Evolutionary conservation across 2,888 invertebrate species (phyloP), one percentile per base, ranked within the genome.

Genomic region (Smittia sp.): DNA sequence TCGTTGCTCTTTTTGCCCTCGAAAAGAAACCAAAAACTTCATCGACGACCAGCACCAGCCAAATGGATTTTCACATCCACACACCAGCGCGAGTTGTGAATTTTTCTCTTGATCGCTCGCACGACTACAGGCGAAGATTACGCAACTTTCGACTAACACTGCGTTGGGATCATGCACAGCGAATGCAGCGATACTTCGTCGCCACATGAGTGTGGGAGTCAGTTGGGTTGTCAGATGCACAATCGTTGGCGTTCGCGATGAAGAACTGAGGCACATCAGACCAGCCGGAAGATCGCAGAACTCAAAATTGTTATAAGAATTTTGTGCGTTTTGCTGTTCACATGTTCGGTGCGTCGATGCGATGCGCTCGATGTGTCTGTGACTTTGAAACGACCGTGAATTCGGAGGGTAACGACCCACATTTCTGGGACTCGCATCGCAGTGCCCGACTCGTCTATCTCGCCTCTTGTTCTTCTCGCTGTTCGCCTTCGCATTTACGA

Each of bases 361-460:
- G 46, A 46, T 46, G 46, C 46, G 46, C 52, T 54, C 15, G 15
- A 25, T 69, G 69, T 69, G 69, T 68, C 68, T 68, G 54, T 77
- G 77, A 78, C 77, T 77, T 78, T 75, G 77, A 77, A 77, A 76
- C 77, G 78, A 78, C 78, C 77, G 77, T 78, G 78, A 78, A 77
- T 75, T 76, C 77, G 75, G 41, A 76, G 78, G 77, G 77, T 77
- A 78, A 77, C 78, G 78, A 78, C 78, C 78, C 78, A 78, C 76
- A 69, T 69, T 69, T 69, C 2, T 39, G 18, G 41, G 20, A 54
- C 69, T 69, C 54, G 68, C 68, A 68, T 6, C 46, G 68, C 22
- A 46, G 68, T 46, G 46, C 68, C 68, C 68, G 46, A 68, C 68
- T 39, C 68, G 69, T 54, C 69, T 52, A 52, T 68, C 68, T 68